Base-by-base conservation (phyloP, 2,888 invertebrate genomes). In the Xylota sylvarum region DNA sequence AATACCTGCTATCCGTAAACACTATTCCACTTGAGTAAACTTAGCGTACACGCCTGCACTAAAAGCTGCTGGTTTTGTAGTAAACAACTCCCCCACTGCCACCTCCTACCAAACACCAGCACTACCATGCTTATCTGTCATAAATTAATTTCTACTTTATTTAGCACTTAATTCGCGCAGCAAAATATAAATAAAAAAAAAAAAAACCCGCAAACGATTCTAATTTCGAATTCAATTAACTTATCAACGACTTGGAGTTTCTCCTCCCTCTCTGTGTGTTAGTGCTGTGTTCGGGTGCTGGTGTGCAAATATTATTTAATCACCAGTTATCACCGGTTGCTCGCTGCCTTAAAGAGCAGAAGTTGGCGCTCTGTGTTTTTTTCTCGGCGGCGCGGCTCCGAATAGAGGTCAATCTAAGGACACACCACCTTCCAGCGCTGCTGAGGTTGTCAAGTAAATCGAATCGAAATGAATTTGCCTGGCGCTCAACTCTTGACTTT, bases 341-440 rank as follows among this genome's bases (percentile, higher is more conserved):
- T 50, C 30, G 37, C 23, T 23, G 9, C 77, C 50, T 30, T 52
- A 69, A 52, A 52, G 52, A 58, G 27, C 52, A 50, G 40, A 30
- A 48, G 19, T 52, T 40, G 52, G 9, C 50, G 7, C 17, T 14
- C 32, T 6, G 4, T 35, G 35, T 35, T 3, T 35, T 43, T 55
- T 4, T 55, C 27, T 12, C 52, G 43, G 3, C 23, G 23, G 1
- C 23, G 23, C 23, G 23, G 6, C 17, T 46, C 9, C 7, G 12
- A 23, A 78, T 70, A 70, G 70, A 78, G 78, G 78, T 70, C 70
- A 78, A 70, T 62, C 70, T 78, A 50, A 78, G 78, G 78, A 52
- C 77, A 60, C 43, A 32, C 50, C 67, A 40, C 48, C 5, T 10
- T 5, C 40, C 6, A 9, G n/a, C n/a, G n/a, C 14, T 7, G 23